phyloP scores from a whole-genome alignment of 2,888 invertebrate genomes.

The Scotopteryx bipunctaria region DNA sequence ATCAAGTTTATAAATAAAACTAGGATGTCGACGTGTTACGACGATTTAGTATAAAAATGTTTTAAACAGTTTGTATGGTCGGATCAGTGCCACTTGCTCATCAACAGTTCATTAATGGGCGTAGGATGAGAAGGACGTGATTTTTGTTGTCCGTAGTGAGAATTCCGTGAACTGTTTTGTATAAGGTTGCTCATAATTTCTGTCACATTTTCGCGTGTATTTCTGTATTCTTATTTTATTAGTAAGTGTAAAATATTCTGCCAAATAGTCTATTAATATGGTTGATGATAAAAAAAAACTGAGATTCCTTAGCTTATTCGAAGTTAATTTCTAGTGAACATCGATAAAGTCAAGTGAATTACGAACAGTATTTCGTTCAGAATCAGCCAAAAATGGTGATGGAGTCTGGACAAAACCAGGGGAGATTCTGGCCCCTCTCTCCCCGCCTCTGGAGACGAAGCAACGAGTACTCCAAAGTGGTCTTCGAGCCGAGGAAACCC shows the following conservation, averaged over 20 bases:
- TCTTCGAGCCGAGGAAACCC: conserved; percentile 74
- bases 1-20: too few species aligned
- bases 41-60: too few species aligned
- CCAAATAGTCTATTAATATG: not conserved
- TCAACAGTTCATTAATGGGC: conserved; percentile 10
- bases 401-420: conserved; percentile 70
- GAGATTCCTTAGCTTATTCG: conserved; percentile 22
- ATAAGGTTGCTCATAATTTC: not conserved
- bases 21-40: too few species aligned
- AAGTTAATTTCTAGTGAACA: conserved; percentile 20
- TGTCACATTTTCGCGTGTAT: not conserved
- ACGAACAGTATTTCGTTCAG: conserved; percentile 27
- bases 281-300: not conserved
- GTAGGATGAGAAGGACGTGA: conserved; percentile 12
- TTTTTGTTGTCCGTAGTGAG: not conserved
- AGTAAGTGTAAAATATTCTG: not conserved
- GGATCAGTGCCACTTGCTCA: conserved; percentile 3
- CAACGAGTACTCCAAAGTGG: conserved; percentile 75
- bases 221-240: not conserved
- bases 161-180: not conserved
- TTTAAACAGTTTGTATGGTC: not conserved
- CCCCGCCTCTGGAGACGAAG: conserved; percentile 76
- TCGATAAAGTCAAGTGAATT: conserved; percentile 58
- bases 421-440: conserved; percentile 76
- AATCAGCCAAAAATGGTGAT: conserved; percentile 71